Conservation (phyloP, 2,113 vertebrate species). For the Theropithecus gelada region DNA sequence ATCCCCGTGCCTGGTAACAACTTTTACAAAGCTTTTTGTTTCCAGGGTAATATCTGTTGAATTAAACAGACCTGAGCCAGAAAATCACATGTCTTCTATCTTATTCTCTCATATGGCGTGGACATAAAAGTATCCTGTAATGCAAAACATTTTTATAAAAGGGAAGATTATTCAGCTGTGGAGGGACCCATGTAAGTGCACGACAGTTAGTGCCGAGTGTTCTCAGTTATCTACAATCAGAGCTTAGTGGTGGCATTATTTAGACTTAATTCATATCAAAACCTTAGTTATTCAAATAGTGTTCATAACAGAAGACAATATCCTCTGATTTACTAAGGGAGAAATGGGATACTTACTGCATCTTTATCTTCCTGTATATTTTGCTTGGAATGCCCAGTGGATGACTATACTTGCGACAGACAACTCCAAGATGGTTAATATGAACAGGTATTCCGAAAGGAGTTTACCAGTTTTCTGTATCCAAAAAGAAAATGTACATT, state of each 20-base stretch:
- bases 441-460: conserved; percentile 45
- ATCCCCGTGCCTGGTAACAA: not conserved
- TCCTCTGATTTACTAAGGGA: not conserved
- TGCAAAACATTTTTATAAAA: not conserved
- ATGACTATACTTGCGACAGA: accelerated
- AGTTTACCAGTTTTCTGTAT: conserved; percentile 42
- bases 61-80: not conserved
- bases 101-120: not conserved
- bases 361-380: accelerated
- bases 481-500: conserved; percentile 44
- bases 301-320: not conserved
- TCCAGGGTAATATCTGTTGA: not conserved
- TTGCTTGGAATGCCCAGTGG: not conserved
- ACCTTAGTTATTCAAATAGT: not conserved
- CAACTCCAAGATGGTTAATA: conserved; percentile 41
- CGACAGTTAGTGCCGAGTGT: not conserved
- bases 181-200: not conserved
- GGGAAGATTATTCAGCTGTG: not conserved
- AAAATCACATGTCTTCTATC: not conserved
- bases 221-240: not conserved
- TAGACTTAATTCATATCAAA: not conserved
- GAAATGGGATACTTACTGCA: conserved; percentile 11
- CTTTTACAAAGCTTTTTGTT: not conserved
- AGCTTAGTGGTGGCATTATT: not conserved
- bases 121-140: not conserved